These are phyloP conservation scores for Scatophagus argus DNA, from an alignment of 2,113 vertebrate genomes.

Conservation along the genomic window DNA sequence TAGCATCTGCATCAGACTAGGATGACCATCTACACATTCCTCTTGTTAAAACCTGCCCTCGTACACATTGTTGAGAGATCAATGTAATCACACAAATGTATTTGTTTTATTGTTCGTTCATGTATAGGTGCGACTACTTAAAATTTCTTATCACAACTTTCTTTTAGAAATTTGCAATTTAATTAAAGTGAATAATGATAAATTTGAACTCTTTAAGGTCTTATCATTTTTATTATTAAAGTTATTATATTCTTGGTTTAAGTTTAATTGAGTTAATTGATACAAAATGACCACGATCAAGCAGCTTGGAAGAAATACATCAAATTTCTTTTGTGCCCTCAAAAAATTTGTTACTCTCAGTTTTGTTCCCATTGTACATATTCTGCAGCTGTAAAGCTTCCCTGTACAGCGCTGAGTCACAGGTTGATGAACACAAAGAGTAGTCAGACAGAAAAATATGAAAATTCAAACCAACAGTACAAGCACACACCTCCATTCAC, in stretches of 20 bases:
- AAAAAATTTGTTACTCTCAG: neutral
- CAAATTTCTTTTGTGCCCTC: neutral
- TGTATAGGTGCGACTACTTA: too few species aligned
- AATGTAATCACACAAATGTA: neutral
- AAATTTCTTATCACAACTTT: too few species aligned
- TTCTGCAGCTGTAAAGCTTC: neutral
- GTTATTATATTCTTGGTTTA: neutral
- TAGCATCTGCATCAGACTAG: neutral
- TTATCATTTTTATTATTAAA: too few species aligned
- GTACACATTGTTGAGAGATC: too few species aligned
- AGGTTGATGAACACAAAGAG: neutral
- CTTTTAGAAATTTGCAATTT: too few species aligned
- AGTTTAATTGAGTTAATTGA: neutral
- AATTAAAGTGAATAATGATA: too few species aligned
- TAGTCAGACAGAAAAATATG: neutral
- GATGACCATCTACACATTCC: neutral
- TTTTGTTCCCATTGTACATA: neutral
- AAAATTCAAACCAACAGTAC: neutral
- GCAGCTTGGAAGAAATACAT: neutral
- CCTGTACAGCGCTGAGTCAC: neutral
- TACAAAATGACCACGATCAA: neutral
- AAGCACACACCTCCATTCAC: neutral
- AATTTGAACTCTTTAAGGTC: too few species aligned
- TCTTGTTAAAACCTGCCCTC: too few species aligned
- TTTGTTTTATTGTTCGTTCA: neutral